Base-by-base conservation (phyloP, 1,140 invertebrate genomes). In the Caenorhabditis brenneri region DNA sequence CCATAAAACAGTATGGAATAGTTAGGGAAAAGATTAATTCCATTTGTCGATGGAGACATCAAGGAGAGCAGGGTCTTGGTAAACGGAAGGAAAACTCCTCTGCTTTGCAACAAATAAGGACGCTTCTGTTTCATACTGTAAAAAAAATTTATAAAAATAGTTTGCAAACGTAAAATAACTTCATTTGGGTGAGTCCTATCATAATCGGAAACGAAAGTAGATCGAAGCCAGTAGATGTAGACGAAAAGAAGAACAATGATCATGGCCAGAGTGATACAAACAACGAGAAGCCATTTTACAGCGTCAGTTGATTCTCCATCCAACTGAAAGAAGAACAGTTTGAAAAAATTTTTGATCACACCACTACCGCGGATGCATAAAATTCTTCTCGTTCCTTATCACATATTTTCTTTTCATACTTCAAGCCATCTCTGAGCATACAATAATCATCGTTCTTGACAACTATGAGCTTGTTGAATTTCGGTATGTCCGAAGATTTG, bases 191-290 rank as follows among this genome's bases (percentile, higher is more conserved):
- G 65, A 24, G 65, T 24, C 24, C 33, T 42, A 9, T 74, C 65
- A 19, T 42, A 24, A 10, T 42, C 36, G 6, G 65, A 22, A 12
- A 24, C 9, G n/a, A 74, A 74, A 27, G 33, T 42, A 10, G 65
- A 42, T 24, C 65, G 65, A 10, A 74, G 65, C 65, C 65, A 74
- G 65, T 42, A 74, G 22, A 74, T 74, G n/a, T 74, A 74, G 10
- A 74, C 65, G 10, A 42, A 74, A 2, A 74, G 65, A 24, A 74
- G 65, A 39, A 74, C 15, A n/a, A 74, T 74, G 9, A 74, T 12
- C 65, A 74, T 74, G 29, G 46, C 42, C 65, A 74, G 24, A 4
- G 46, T 42, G 36, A 74, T 74, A 31, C 65, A 74, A 6, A n/a
- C n/a, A n/a, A 74, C 36, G 7, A 74, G 65, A 7, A 74, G 65